Evolutionary conservation across 2,113 vertebrate genomes (phyloP).

Genomic region (Colaptes auratus): DNA sequence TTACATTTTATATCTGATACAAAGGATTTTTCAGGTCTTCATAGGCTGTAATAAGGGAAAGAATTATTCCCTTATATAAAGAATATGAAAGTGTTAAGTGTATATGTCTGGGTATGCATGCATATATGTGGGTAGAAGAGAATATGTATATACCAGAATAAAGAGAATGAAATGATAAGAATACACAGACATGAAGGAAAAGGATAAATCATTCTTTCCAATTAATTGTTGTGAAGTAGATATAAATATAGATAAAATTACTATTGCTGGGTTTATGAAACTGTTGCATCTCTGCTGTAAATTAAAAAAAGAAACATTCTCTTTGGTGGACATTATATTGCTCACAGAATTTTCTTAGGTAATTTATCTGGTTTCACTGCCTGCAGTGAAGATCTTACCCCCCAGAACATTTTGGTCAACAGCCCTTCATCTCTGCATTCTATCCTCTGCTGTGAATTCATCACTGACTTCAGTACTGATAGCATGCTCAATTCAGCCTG

Average conservation of each 20-base stretch:
- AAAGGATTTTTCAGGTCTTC: neutral
- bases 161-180: neutral
- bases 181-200: neutral
- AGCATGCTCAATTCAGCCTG: neutral
- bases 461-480: neutral
- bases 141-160: neutral
- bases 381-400: neutral
- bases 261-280: neutral
- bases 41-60: neutral
- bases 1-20: neutral
- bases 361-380: neutral
- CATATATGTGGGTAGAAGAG: neutral
- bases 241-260: neutral
- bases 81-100: neutral
- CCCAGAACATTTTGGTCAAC: neutral
- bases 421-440: neutral
- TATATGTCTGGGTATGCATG: neutral
- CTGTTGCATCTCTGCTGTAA: neutral
- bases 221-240: neutral
- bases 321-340: neutral
- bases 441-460: neutral
- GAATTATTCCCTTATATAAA: neutral
- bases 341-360: neutral
- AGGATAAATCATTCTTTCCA: neutral
- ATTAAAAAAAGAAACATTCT: neutral